Conservation (phyloP, 2,888 invertebrate genomes). For the Zaprionus obscuricornis region DNA sequence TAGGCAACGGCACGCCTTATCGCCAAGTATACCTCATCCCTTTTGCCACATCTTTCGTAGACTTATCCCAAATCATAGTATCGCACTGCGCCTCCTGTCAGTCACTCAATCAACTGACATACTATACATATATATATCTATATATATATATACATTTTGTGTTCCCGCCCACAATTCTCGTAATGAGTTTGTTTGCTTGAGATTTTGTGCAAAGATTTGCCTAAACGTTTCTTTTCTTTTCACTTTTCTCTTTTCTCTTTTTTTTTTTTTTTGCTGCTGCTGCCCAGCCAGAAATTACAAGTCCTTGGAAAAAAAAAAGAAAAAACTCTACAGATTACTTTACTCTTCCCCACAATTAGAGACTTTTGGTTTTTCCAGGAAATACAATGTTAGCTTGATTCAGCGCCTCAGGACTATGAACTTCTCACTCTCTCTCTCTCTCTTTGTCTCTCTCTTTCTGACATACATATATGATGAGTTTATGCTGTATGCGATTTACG, state of each 20-base stretch:
- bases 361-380: neutral
- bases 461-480: no score
- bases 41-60: neutral
- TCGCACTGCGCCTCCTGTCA: conserved; percentile 21
- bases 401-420: no score
- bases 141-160: neutral
- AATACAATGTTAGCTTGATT: no score
- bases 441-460: no score
- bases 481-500: no score
- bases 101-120: conserved; percentile 72
- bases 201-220: conserved; percentile 64
- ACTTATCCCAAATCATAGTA: conserved; percentile 15
- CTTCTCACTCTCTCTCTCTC: no score
- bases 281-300: conserved; percentile 25
- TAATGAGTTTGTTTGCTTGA: conserved; percentile 69
- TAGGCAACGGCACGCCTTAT: conserved; percentile 34
- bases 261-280: neutral
- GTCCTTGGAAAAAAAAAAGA: no score
- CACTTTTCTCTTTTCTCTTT: no score
- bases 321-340: neutral
- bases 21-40: neutral
- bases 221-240: conserved; percentile 47
- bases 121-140: conserved; percentile 2
- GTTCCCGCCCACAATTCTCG: conserved; percentile 14
- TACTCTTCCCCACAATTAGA: neutral